phyloP scores from a whole-genome alignment of 2,888 invertebrate species.

The Petrolisthes cinctipes region DNA sequence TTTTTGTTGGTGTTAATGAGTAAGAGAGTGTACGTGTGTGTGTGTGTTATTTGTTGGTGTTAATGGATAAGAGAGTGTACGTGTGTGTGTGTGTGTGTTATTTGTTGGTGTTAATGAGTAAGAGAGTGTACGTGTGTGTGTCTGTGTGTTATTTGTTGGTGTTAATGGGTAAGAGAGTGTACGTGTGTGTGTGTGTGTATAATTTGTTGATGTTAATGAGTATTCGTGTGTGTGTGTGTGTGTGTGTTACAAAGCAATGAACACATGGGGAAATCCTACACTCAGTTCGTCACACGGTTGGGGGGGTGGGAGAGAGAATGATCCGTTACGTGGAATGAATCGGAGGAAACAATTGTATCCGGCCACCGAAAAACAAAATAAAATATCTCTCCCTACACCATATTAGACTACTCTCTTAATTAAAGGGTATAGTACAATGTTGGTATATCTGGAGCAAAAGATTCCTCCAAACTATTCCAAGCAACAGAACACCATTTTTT shows the following conservation, averaged over 20 bases:
- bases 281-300: background rate
- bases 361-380: background rate
- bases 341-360: background rate
- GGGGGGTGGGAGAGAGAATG: background rate
- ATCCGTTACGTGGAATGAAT: background rate
- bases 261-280: no score
- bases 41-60: no score
- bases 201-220: background rate
- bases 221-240: background rate
- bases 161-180: background rate
- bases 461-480: no score
- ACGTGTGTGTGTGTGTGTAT: background rate
- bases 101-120: background rate
- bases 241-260: background rate
- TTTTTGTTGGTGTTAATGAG: no score
- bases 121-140: constrained; percentile 17
- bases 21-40: background rate
- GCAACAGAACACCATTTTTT: no score
- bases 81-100: constrained; percentile 21
- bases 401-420: background rate
- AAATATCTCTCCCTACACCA: background rate
- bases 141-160: background rate
- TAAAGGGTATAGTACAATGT: no score
- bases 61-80: no score
- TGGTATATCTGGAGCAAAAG: no score